These are phyloP conservation scores for Halcyon chelicuti DNA, from an alignment of 2,797 vertebrate species.

Conservation along the genomic window DNA sequence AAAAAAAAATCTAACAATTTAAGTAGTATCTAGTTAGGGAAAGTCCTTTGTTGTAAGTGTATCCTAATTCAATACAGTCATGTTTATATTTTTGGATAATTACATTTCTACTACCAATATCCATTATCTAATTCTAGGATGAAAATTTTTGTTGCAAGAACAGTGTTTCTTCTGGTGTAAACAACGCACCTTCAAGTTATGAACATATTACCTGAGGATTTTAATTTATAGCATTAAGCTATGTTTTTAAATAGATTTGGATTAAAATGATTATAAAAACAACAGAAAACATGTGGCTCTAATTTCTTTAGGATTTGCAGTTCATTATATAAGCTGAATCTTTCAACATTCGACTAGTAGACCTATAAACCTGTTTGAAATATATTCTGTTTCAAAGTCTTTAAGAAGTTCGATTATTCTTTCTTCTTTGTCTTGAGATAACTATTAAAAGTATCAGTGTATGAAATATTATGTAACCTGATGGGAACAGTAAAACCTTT, in stretches of 20 bases:
- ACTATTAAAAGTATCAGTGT: conserved; percentile 24
- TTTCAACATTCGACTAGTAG: too few species aligned
- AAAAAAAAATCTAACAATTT: not conserved
- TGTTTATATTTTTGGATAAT: not conserved
- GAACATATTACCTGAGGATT: not conserved
- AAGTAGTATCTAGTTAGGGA: not conserved
- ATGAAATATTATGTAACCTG: conserved; percentile 35
- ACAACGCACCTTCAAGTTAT: not conserved
- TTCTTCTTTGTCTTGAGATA: conserved; percentile 29
- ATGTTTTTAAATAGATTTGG: not conserved
- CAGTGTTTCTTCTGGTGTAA: not conserved
- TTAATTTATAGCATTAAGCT: conserved; percentile 14
- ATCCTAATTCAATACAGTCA: not conserved
- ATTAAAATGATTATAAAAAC: not conserved
- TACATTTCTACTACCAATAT: not conserved
- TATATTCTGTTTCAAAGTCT: not conserved
- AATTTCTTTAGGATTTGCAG: conserved; percentile 16
- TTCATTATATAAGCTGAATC: too few species aligned
- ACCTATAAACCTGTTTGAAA: not conserved
- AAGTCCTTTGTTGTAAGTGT: not conserved
- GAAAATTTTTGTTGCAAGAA: not conserved
- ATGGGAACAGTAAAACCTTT: not conserved
- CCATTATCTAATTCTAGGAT: not conserved
- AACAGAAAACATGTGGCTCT: not conserved
- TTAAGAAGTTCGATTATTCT: not conserved